Evolutionary conservation across 2,888 invertebrate species (phyloP).

Genomic region (Drosophila parthenogenetica): DNA sequence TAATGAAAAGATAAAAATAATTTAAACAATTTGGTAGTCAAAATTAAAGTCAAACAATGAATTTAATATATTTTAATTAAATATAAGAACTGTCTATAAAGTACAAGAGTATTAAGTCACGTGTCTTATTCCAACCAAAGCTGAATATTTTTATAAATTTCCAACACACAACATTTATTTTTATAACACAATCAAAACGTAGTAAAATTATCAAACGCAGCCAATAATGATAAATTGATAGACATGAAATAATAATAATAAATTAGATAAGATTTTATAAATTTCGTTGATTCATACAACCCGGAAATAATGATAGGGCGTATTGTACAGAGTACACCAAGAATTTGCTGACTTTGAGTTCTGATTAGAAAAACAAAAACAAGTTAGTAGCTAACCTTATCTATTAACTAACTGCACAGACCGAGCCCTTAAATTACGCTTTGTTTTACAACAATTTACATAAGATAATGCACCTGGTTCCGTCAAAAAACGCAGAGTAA

Average conservation of each 20-base stretch:
- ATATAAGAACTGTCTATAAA: too few relatives aligned
- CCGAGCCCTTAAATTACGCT: constrained; percentile 20
- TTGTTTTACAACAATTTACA: constrained; percentile 13
- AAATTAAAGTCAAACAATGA: too few relatives aligned
- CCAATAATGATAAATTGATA: neutral
- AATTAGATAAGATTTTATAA: constrained; percentile 10
- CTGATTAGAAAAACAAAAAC: constrained; percentile 14
- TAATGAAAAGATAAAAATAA: too few relatives aligned
- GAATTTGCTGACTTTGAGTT: constrained; percentile 7
- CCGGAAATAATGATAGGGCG: constrained; percentile 19
- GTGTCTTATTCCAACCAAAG: too few relatives aligned
- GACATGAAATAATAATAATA: neutral
- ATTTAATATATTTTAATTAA: too few relatives aligned
- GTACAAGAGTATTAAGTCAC: too few relatives aligned
- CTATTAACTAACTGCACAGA: constrained; percentile 4
- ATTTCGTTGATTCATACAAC: constrained; percentile 11
- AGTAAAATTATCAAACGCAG: neutral
- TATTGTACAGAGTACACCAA: neutral
- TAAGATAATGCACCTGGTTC: constrained; percentile 3
- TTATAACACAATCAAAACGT: neutral
- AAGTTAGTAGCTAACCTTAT: constrained; percentile 11
- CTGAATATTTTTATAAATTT: too few relatives aligned
- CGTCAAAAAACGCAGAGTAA: neutral
- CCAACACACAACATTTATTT: neutral
- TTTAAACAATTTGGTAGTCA: too few relatives aligned